Conservation (phyloP, 2,797 vertebrate species). For the Lophius americanus region DNA sequence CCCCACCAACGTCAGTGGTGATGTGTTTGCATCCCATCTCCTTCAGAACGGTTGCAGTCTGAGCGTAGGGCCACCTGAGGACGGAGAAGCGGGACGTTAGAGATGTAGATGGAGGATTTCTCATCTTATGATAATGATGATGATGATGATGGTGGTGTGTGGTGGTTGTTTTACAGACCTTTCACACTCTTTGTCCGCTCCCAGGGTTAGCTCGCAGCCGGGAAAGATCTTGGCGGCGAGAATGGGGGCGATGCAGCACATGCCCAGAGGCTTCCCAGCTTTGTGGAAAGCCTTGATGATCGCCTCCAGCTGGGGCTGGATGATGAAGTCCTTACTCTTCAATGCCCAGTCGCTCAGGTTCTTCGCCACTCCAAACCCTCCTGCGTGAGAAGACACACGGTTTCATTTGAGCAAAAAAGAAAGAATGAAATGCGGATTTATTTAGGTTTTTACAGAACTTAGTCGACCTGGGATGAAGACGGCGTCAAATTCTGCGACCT, state of each 20-base stretch:
- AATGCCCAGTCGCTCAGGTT: slow-evolving; percentile 91
- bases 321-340: slow-evolving; percentile 88
- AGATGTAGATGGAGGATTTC: too few relatives aligned
- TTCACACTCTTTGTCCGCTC: slow-evolving; percentile 87
- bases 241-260: slow-evolving; percentile 92
- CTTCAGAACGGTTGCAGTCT: slow-evolving; percentile 76
- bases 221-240: slow-evolving; percentile 89
- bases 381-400: slow-evolving; percentile 59
- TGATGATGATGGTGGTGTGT: neutral
- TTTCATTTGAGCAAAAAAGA: neutral
- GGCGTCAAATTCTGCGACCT: slow-evolving; percentile 80
- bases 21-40: slow-evolving; percentile 86
- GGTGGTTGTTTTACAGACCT: slow-evolving; percentile 60
- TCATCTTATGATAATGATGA: neutral
- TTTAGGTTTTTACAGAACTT: too few relatives aligned
- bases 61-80: slow-evolving; percentile 84
- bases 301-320: slow-evolving; percentile 84
- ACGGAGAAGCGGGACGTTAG: neutral
- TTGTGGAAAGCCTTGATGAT: slow-evolving; percentile 87
- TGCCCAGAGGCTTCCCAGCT: slow-evolving; percentile 89
- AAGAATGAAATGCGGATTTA: too few relatives aligned
- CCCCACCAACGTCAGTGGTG: slow-evolving; percentile 83
- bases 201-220: slow-evolving; percentile 91
- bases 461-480: slow-evolving; percentile 86
- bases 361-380: slow-evolving; percentile 91